Evolutionary conservation across 2,797 vertebrate species (phyloP), one percentile per base, ranked within the genome.

Genomic region (Pampus argenteus): DNA sequence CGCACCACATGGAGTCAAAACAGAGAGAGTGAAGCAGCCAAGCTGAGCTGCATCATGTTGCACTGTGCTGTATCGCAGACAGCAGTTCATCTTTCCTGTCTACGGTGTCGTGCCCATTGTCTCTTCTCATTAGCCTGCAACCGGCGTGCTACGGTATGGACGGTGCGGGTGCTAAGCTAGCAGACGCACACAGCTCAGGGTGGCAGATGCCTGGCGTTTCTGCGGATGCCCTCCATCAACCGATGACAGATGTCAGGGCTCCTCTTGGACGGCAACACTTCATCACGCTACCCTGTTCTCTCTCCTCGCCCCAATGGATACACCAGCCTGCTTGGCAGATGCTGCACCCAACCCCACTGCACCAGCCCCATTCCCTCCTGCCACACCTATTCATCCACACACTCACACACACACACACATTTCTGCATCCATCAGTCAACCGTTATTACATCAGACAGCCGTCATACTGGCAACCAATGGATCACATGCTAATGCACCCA

Each of bases 191-290:
- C 86, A 84, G 89, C 89, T 91, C 89, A 87, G 83, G 85, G 88
- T 92, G 91, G 91, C 93, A 95, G 94, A 94, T 91, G 93, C 89
- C 91, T 89, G 91, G 86, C 86, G 90, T 93, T 93, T 88, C 78
- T 81, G 70, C 57, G 82, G 90, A 89, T 91, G 92, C 92, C 93
- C 94, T 95, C 93, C 91, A 93, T 94, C 91, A 92, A 85, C 88
- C 72, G 82, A 84, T 95, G 94, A 95, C 95, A 95, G 95, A 94
- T 94, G 93, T 94, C 93, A 94, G 89, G 83, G 91, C 91, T 93
- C 87, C 89, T 92, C 86, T 90, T 91, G 93, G 93, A 93, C 56
- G 89, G 90, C 89, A 91, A 87, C 91, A 91, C 91, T 95, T 90
- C 79, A 93, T 94, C 92, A 95, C 73, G 54, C 87, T 75, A 86